Evolutionary conservation across 2,888 invertebrate species (phyloP).

Genomic region (Pteria penguin): DNA sequence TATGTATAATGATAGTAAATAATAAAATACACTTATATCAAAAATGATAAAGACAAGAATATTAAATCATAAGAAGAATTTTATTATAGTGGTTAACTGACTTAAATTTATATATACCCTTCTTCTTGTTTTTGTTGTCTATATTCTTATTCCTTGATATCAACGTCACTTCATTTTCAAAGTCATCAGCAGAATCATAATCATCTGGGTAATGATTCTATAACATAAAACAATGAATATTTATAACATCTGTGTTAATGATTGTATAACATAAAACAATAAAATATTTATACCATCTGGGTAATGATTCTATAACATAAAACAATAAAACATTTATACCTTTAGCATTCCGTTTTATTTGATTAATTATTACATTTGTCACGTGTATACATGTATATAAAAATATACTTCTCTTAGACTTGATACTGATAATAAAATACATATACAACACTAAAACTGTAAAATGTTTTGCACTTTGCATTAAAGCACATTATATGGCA

Average conservation of each 20-base stretch:
- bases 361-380: not conserved
- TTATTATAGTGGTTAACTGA: too few relatives aligned
- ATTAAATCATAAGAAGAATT: too few relatives aligned
- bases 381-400: not conserved
- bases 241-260: constrained; percentile 50
- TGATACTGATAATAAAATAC: too few relatives aligned
- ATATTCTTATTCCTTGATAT: constrained; percentile 31
- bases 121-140: constrained; percentile 1
- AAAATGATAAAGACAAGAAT: too few relatives aligned
- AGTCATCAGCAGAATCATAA: constrained; percentile 67
- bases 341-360: too few relatives aligned
- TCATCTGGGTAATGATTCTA: constrained; percentile 58
- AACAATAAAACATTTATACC: constrained; percentile 24
- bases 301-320: constrained; percentile 49
- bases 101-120: too few relatives aligned
- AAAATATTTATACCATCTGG: constrained; percentile 47
- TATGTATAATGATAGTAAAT: too few relatives aligned
- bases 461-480: too few relatives aligned
- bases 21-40: too few relatives aligned
- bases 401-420: too few relatives aligned
- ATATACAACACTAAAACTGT: too few relatives aligned
- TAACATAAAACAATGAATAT: constrained; percentile 34
- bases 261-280: constrained; percentile 42
- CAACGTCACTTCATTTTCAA: constrained; percentile 64
- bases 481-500: too few relatives aligned